Evolutionary conservation across 2,888 invertebrate genomes (phyloP), one percentile per base, ranked within the genome.

Genomic region (Gymnosoma rotundatum): DNA sequence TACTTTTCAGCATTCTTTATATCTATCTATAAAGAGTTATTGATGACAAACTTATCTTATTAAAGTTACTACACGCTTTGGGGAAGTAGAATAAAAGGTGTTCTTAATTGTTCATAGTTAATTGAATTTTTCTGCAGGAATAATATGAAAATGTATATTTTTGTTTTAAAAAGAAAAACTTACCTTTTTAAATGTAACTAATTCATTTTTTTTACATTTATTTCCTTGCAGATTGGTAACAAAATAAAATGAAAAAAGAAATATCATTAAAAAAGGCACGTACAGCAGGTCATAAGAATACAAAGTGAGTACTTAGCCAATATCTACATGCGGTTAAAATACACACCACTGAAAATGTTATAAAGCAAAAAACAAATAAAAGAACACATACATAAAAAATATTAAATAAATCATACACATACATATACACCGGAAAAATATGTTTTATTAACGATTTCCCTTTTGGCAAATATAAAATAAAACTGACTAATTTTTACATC

Each of bases 361-460:
- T n/a, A 25, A 10, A 50, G 12, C 9, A 48, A 16, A 48, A 9
- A 63, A 20, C 52, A n/a, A 56, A 14, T 45, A 20, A n/a, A 38
- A 54, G 16, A 45, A 16, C 18, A 20, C 18, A 60, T 36, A 0
- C 10, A 66, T 6, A 52, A 45, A 42, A 63, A 63, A 50, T 21
- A 38, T 21, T 16, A 9, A 72, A 72, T 72, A 79, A 79, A 79
- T 64, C 78, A 72, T 56, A 16, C 7, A 20, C 10, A 25, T 42
- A 12, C 42, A 42, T 42, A 42, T 6, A 42, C 4, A 70, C 48
- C 52, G 81, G 78, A 84, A 81, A 52, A 70, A 81, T 70, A 70
- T 78, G 66, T 78, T 81, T 81, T 84, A 81, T 84, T 81, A 84
- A 84, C 78, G 61, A 81, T 66, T 81, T 84, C 84, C 84, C 64